phyloP scores from a whole-genome alignment of 2,797 vertebrate genomes.

The Pogonophryne albipinna region DNA sequence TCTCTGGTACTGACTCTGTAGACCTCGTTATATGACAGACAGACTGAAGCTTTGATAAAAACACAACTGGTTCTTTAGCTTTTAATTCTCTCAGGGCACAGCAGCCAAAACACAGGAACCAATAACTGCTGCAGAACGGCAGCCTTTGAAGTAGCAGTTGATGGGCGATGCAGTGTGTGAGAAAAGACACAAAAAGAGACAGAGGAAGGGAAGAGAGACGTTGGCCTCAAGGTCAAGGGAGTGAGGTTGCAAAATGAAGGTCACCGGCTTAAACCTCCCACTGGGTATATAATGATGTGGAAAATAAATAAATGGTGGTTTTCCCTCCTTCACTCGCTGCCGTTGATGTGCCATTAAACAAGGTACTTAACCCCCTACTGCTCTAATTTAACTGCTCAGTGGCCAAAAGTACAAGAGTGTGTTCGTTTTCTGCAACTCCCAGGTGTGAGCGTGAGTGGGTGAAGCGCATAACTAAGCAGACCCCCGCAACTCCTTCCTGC shows the following conservation, averaged over 20 bases:
- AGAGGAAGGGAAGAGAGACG: slow-evolving; percentile 17
- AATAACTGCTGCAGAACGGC: slow-evolving; percentile 63
- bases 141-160: slow-evolving; percentile 70
- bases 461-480: slow-evolving; percentile 51
- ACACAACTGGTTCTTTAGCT: slow-evolving; percentile 72
- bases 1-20: slow-evolving; percentile 57
- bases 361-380: slow-evolving; percentile 64
- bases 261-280: slow-evolving; percentile 47
- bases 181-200: slow-evolving; percentile 24
- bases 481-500: slow-evolving; percentile 26
- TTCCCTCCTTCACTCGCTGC: slow-evolving; percentile 13
- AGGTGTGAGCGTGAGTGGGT: slow-evolving; percentile 46
- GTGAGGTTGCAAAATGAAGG: slow-evolving; percentile 47
- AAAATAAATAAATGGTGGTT: slow-evolving; percentile 58
- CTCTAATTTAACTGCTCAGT: slow-evolving; percentile 57
- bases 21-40: slow-evolving; percentile 64
- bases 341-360: slow-evolving; percentile 64
- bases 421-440: slow-evolving; percentile 54
- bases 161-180: slow-evolving; percentile 20
- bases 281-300: slow-evolving; percentile 45
- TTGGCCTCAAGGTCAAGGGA: slow-evolving; percentile 35
- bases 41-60: slow-evolving; percentile 76
- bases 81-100: slow-evolving; percentile 73
- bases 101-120: slow-evolving; percentile 76
- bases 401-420: slow-evolving; percentile 38